These are phyloP conservation scores for Sandelia bainsii DNA, from an alignment of 2,797 vertebrate genomes.

Conservation along the genomic window DNA sequence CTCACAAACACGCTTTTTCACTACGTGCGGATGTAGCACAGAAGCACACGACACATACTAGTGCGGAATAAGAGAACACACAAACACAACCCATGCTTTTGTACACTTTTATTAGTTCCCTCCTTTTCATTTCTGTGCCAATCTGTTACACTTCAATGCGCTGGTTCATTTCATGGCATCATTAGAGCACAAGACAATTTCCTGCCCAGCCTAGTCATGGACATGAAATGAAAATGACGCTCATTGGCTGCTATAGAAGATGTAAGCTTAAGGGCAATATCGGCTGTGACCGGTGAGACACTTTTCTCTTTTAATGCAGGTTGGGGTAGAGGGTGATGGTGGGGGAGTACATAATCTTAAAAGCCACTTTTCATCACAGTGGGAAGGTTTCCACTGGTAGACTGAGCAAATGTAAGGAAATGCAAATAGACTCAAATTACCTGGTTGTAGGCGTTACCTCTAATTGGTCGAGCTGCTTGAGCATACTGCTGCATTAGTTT, in stretches of 20 bases:
- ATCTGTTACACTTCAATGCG: constrained; percentile 50
- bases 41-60: constrained; percentile 17
- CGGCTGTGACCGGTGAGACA: constrained; percentile 38
- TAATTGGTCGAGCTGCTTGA: constrained; percentile 32
- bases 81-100: constrained; percentile 26
- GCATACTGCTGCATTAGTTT: constrained; percentile 4
- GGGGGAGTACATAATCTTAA: constrained; percentile 27
- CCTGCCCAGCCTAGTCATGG: constrained; percentile 43
- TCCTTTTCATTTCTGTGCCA: constrained; percentile 51
- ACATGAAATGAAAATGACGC: constrained; percentile 55
- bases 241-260: constrained; percentile 57
- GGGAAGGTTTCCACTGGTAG: constrained; percentile 12
- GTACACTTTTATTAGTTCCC: constrained; percentile 46
- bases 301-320: constrained; percentile 44
- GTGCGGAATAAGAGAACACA: background rate
- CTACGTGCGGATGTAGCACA: constrained; percentile 20
- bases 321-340: background rate
- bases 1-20: background rate
- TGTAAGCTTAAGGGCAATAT: constrained; percentile 53
- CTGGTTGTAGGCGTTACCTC: background rate
- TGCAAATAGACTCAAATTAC: constrained; percentile 18
- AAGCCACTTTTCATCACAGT: constrained; percentile 45
- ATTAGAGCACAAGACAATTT: constrained; percentile 72
- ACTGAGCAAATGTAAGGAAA: background rate
- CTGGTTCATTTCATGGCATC: constrained; percentile 58